Base-by-base conservation (phyloP, 2,888 invertebrate genomes). In the Epistrophe eligans region DNA sequence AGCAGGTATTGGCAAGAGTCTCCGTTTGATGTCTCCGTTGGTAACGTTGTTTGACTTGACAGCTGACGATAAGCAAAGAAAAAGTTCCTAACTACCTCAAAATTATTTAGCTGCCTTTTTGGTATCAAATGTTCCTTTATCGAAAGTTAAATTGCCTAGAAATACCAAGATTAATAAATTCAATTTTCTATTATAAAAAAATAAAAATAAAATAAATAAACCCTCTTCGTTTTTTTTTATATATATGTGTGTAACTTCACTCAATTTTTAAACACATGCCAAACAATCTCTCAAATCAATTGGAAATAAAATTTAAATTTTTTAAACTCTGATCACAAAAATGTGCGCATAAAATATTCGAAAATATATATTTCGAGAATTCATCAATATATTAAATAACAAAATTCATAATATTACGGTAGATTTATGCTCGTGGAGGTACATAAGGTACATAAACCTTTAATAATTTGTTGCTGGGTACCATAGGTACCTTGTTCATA, bases 291-390 rank as follows among this genome's bases (percentile, higher is more conserved):
- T 28, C 55, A 55, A 35, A 38, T 58, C 58, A 38, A 35, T 58
- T 17, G 19, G 10, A 60, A 60, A 19, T 13, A 17, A 58, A 40
- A 60, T 60, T 40, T 38, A 8, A 62, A 62, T 40, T 40, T 24
- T n/a, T 9, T 4, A 8, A 3, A 10, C 35, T 7, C 35, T 10
- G 0, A 60, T 40, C 17, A 52, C 19, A 13, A 52, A 52, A 52
- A 52, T 52, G 24, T 52, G 24, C 8, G 15, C 28, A 15, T 55
- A 60, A 60, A 60, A 24, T 24, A 62, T 40, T 60, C 60, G 19
- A 40, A 19, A 40, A 62, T 11, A n/a, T 19, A 58, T 17, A 62
- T 40, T 15, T 62, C 4, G 7, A 19, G 13, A 62, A 62, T 62
- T 38, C 40, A 40, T 62, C 62, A 62, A 62, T 40, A 55, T 62